Conservation (phyloP, 2,888 invertebrate genomes). For the Keiferia lycopersicella region DNA sequence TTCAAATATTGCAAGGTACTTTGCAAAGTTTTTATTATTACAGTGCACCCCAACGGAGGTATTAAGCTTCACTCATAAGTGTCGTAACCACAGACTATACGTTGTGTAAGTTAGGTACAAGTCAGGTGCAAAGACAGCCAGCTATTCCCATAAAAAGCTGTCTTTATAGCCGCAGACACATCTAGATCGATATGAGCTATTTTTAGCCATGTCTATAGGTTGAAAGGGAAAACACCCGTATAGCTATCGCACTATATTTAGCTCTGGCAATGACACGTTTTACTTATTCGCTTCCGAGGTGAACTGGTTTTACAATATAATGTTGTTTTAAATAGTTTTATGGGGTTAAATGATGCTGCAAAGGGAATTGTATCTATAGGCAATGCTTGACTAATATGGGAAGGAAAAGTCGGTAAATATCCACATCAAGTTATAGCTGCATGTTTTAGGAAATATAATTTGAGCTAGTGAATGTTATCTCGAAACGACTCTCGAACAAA, state of each 20-base stretch:
- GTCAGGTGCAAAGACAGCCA: neutral
- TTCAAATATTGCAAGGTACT: too few relatives aligned
- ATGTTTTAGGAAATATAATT: too few relatives aligned
- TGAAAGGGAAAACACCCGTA: slow-evolving; percentile 33
- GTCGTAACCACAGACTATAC: neutral
- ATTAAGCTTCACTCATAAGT: neutral
- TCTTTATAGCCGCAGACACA: neutral
- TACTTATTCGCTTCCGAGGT: slow-evolving; percentile 21
- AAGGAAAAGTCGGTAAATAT: too few relatives aligned
- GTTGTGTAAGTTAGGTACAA: neutral
- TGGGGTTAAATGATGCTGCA: neutral
- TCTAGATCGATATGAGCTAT: slow-evolving; percentile 14
- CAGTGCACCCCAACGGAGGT: too few relatives aligned
- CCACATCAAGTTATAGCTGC: too few relatives aligned
- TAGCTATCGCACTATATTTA: slow-evolving; percentile 29
- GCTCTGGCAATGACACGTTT: slow-evolving; percentile 32
- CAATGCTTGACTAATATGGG: too few relatives aligned
- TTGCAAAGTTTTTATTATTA: too few relatives aligned
- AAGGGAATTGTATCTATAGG: too few relatives aligned
- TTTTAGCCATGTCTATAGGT: slow-evolving; percentile 6
- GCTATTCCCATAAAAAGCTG: slow-evolving; percentile 8
- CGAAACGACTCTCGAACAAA: too few relatives aligned
- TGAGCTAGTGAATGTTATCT: too few relatives aligned
- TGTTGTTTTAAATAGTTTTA: slow-evolving; percentile 7
- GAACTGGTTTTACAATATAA: slow-evolving; percentile 19